Evolutionary conservation across 1,140 invertebrate species (phyloP).

Genomic region (Cryptotermes secundus): DNA sequence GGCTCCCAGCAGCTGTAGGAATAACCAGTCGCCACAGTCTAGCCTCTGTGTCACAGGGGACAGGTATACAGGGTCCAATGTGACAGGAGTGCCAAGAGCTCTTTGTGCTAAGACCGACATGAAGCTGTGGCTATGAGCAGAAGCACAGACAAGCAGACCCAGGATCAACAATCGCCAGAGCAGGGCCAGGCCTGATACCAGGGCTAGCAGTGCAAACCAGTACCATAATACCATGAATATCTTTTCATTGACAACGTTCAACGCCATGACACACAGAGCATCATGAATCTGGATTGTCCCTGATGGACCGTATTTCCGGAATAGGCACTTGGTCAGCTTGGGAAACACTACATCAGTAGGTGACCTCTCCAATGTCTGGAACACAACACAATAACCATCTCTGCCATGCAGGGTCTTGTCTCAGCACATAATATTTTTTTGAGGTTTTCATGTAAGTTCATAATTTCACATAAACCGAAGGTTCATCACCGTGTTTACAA

Average conservation of each 20-base stretch:
- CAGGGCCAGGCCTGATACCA: slow-evolving; percentile 58
- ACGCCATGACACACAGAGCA: slow-evolving; percentile 77
- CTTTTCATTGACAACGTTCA: slow-evolving; percentile 86
- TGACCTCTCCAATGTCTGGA: neutral
- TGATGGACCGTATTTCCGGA: slow-evolving; percentile 72
- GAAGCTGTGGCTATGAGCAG: slow-evolving; percentile 52
- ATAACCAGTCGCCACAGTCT: slow-evolving; percentile 11
- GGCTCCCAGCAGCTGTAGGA: neutral
- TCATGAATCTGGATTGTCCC: slow-evolving; percentile 72
- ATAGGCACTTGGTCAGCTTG: slow-evolving; percentile 78
- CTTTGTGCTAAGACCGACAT: neutral
- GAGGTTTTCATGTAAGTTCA: too few relatives aligned
- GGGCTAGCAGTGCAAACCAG: slow-evolving; percentile 74
- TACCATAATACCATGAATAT: slow-evolving; percentile 83
- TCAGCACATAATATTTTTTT: too few relatives aligned
- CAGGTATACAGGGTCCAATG: too few relatives aligned
- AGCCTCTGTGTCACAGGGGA: neutral
- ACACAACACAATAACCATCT: too few relatives aligned
- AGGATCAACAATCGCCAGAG: slow-evolving; percentile 63
- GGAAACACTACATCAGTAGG: slow-evolving; percentile 74
- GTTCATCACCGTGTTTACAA: too few relatives aligned
- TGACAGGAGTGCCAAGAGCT: neutral
- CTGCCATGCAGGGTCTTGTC: too few relatives aligned
- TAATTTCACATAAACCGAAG: too few relatives aligned
- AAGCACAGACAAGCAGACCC: slow-evolving; percentile 49